phyloP scores from a whole-genome alignment of 2,888 invertebrate species.

The Diachrysia chrysitis region DNA sequence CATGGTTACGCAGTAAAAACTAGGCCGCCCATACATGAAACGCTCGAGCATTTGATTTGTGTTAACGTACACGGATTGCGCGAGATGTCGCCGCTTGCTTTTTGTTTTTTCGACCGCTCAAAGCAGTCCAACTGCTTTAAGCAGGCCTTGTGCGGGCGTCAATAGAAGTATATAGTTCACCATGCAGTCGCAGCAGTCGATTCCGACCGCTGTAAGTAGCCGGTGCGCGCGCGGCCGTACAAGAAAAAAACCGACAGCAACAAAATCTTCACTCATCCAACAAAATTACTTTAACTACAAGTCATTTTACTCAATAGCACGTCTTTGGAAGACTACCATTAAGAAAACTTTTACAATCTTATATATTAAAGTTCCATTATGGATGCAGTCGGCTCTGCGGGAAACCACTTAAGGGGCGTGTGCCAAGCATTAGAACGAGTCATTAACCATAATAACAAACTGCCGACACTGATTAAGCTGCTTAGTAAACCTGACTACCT shows the following conservation, averaged over 20 bases:
- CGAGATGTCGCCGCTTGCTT: too few relatives aligned
- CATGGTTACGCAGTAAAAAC: not conserved
- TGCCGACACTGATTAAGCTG: conserved; percentile 71
- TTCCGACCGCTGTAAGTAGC: too few relatives aligned
- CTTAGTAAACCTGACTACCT: conserved; percentile 65
- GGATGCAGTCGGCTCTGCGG: conserved; percentile 48
- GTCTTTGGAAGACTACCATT: conserved; percentile 36
- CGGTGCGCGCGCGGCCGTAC: too few relatives aligned
- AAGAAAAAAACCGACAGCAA: too few relatives aligned
- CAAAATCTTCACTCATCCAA: conserved; percentile 9
- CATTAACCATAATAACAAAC: conserved; percentile 71
- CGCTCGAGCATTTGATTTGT: too few relatives aligned
- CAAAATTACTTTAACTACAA: conserved; percentile 36
- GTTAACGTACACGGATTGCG: too few relatives aligned
- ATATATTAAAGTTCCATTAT: conserved; percentile 58
- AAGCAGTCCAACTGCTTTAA: too few relatives aligned
- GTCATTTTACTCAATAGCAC: conserved; percentile 42
- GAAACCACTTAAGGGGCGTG: conserved; percentile 50
- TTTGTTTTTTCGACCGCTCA: too few relatives aligned
- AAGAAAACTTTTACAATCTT: conserved; percentile 49
- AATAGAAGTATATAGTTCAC: too few relatives aligned
- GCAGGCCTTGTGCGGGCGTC: too few relatives aligned
- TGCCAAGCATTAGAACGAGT: conserved; percentile 65
- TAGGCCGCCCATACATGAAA: too few relatives aligned
- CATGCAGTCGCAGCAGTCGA: too few relatives aligned